Percentiles rank a stretch among this genome's conserved stretches.
phyloP scores from a whole-genome alignment of 2,888 invertebrate genomes.

The Abrostola tripartita region DNA sequence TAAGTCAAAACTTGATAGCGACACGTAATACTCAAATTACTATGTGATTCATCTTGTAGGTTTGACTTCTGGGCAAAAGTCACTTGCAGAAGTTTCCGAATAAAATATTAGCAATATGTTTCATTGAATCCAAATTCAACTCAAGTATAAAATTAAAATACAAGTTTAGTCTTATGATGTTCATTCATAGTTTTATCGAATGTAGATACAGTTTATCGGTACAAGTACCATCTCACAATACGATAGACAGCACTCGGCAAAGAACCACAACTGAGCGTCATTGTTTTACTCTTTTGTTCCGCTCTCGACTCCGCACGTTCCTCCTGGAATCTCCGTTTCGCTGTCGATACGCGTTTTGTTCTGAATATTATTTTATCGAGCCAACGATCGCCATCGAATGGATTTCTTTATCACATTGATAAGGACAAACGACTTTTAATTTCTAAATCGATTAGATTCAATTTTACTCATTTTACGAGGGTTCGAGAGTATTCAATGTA shows the following conservation, averaged over 20 bases:
- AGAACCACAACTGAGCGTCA: slow-evolving; percentile 41
- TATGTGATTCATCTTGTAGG: too few species aligned
- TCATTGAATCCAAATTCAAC: too few species aligned
- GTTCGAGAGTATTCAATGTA: too few species aligned
- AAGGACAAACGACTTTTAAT: too few species aligned
- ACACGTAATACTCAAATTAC: too few species aligned
- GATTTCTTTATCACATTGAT: neutral
- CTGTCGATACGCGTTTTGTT: slow-evolving; percentile 27
- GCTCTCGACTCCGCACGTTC: slow-evolving; percentile 10
- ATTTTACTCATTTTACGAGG: too few species aligned
- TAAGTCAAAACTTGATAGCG: too few species aligned
- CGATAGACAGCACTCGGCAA: slow-evolving; percentile 46
- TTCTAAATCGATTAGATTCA: too few species aligned
- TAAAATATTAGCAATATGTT: too few species aligned
- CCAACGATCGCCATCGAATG: slow-evolving; percentile 9
- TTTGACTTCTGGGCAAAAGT: too few species aligned
- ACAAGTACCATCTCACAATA: slow-evolving; percentile 50
- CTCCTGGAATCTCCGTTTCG: slow-evolving; percentile 27
- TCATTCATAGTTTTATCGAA: slow-evolving; percentile 54
- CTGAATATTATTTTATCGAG: slow-evolving; percentile 12
- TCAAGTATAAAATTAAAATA: neutral
- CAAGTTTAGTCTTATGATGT: slow-evolving; percentile 10
- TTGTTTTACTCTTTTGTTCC: slow-evolving; percentile 34
- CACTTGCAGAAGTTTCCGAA: too few species aligned
- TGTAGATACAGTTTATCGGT: slow-evolving; percentile 55